Percentiles rank a stretch among this genome's conserved stretches.
These are phyloP conservation scores for Crenuchus spilurus DNA, from an alignment of 2,797 vertebrate species.

Conservation along the genomic window DNA sequence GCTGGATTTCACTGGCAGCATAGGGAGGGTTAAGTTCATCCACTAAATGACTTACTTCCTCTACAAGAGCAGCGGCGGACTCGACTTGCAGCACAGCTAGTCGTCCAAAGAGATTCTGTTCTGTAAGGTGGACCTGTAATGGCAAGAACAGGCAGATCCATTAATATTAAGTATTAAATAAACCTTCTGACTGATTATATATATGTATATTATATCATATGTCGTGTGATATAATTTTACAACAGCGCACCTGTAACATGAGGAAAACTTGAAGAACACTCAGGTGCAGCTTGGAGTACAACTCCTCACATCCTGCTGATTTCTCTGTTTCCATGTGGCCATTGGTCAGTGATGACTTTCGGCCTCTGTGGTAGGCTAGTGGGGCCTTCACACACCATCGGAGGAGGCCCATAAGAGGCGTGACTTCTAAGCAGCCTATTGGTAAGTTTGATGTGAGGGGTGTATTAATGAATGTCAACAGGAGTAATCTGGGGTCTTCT, in stretches of 20 bases:
- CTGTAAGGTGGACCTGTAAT: slow-evolving; percentile 86
- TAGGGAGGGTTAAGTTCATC: slow-evolving; percentile 86
- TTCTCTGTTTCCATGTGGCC: slow-evolving; percentile 69
- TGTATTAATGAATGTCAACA: slow-evolving; percentile 92
- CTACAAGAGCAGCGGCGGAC: slow-evolving; percentile 86
- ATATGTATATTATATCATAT: too few relatives aligned
- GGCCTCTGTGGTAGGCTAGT: slow-evolving; percentile 82
- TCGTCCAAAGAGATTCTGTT: slow-evolving; percentile 92
- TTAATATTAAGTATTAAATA: too few relatives aligned
- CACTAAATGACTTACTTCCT: slow-evolving; percentile 85
- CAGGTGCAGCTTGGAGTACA: slow-evolving; percentile 93
- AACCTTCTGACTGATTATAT: too few relatives aligned
- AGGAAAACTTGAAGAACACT: slow-evolving; percentile 91
- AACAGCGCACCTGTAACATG: slow-evolving; percentile 73
- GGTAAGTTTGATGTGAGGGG: slow-evolving; percentile 88
- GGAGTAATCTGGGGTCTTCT: slow-evolving; percentile 89
- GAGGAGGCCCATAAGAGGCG: slow-evolving; percentile 89
- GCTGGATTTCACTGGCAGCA: slow-evolving; percentile 85
- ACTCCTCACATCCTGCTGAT: slow-evolving; percentile 67
- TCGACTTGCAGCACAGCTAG: slow-evolving; percentile 89
- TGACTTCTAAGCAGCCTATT: slow-evolving; percentile 89
- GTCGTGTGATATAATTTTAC: neutral
- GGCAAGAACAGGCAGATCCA: neutral
- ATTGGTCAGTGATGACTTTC: slow-evolving; percentile 75
- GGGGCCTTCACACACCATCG: slow-evolving; percentile 95